Base-by-base conservation (phyloP, 2,797 vertebrate species). In the Adrianichthys oophorus region DNA sequence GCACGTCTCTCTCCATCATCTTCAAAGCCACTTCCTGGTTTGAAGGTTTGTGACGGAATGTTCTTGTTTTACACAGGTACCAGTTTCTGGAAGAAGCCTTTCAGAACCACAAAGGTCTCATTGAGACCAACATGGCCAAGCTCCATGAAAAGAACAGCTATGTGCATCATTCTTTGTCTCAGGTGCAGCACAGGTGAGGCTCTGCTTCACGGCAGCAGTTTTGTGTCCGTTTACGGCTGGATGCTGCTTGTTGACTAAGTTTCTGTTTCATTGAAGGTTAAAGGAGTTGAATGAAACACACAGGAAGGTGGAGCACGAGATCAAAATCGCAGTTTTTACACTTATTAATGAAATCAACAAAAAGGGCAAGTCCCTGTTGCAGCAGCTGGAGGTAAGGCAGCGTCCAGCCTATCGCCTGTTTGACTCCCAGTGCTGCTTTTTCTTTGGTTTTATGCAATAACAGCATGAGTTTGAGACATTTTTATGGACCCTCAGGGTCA, bases 291-390 rank as follows among this genome's bases (percentile, higher is more conserved):
- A 93, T 71, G 97, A 99, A 73, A 98, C 96, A 1, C 97, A 99
- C 77, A 95, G 92, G 88, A 94, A 98, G 84, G 96, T 99, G 83
- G 98, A 99, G 82, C 96, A 99, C 69, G 98, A 99, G 80, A 99
- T 99, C 89, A 98, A 99, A 92, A 97, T 99, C 56, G 96, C 98
- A 45, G 96, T 99, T 78, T 99, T 99, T 86, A 99, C 98, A 23
- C 95, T 99, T 64, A 98, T 99, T 89, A 99, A 98, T 87, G 98
- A 99, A 90, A 99, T 99, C 87, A 99, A 99, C 92, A 99, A 99
- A 88, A 99, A 99, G 87, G 98, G 98, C 65, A 99, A 98, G 87
- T 94, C 95, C 79, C 91, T 99, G 50, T 88, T 99, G 46, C 98
- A 99, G 86, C 97, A 99, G 87, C 86, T 99, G 72, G 97, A 99